These are phyloP conservation scores for Malurus splendens DNA, from an alignment of 2,797 vertebrate genomes.

Conservation along the genomic window DNA sequence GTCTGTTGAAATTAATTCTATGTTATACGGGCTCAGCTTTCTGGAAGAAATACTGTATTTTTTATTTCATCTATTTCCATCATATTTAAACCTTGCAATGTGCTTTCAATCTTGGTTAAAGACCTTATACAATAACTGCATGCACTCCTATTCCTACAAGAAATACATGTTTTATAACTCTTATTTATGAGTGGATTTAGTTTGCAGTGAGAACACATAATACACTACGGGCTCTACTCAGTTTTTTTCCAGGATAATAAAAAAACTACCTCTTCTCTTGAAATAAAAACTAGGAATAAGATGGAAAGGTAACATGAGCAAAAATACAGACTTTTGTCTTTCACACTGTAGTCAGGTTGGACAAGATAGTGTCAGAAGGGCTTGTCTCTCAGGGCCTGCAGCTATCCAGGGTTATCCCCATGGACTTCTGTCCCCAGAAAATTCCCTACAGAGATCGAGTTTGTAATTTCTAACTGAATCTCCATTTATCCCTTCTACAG, in stretches of 20 bases:
- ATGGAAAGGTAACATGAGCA: background rate
- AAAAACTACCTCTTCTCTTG: background rate
- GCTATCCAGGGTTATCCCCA: accelerated
- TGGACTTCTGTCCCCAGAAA: background rate
- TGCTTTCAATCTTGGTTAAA: constrained; percentile 33
- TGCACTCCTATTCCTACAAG: background rate
- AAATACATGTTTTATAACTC: background rate
- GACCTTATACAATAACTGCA: background rate
- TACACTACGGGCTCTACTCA: background rate
- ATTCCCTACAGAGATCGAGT: background rate
- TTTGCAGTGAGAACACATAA: background rate
- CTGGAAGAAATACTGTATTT: background rate
- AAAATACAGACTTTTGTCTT: background rate
- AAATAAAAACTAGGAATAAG: background rate
- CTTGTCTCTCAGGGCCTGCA: background rate
- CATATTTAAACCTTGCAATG: background rate
- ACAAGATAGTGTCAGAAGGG: background rate
- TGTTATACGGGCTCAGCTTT: background rate
- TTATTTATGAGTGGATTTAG: constrained; percentile 16
- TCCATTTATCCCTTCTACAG: background rate
- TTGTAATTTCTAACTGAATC: background rate
- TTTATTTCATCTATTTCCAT: background rate
- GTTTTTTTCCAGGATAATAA: background rate
- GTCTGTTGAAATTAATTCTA: constrained; percentile 4
- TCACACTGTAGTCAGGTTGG: background rate